Percentiles rank a stretch among this genome's conserved stretches.
These are phyloP conservation scores for Brachionus rotundiformis DNA, from an alignment of 1,140 invertebrate genomes.

Conservation along the genomic window DNA sequence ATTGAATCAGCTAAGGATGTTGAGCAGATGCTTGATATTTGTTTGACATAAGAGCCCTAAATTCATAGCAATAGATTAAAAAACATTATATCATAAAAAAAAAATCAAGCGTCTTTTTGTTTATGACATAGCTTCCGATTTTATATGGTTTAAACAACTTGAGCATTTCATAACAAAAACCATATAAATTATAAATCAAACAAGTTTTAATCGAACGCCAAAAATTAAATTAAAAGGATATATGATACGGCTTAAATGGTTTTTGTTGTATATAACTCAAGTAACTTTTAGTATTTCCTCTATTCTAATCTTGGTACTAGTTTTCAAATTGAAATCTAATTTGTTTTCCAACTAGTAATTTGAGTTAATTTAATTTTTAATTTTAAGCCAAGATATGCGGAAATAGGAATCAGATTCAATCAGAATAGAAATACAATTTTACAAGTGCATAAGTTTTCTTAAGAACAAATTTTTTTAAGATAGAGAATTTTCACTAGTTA, in stretches of 20 bases:
- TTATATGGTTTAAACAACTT: constrained; percentile 15
- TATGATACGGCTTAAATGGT: constrained; percentile 5
- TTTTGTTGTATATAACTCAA: not conserved
- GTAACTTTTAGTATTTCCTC: not conserved
- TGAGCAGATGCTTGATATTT: constrained; percentile 6
- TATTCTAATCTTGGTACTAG: not conserved
- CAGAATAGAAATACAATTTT: not conserved
- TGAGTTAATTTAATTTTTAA: not conserved
- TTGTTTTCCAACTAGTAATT: not conserved
- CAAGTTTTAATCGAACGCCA: constrained; percentile 12
- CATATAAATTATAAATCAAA: constrained; percentile 16
- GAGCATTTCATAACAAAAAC: constrained; percentile 3
- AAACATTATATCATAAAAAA: not conserved
- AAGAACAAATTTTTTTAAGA: not conserved
- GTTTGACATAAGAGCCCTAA: not conserved
- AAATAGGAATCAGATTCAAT: not conserved
- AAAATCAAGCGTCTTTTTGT: not conserved
- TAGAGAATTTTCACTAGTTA: constrained; percentile 3
- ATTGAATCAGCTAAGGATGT: not conserved
- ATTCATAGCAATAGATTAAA: not conserved
- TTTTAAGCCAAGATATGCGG: not conserved
- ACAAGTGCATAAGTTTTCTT: not conserved
- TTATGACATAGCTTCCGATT: constrained; percentile 14
- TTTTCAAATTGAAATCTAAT: not conserved
- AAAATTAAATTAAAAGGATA: constrained; percentile 4